Conservation (phyloP, 2,113 vertebrate species). For the Tragelaphus imberbis region DNA sequence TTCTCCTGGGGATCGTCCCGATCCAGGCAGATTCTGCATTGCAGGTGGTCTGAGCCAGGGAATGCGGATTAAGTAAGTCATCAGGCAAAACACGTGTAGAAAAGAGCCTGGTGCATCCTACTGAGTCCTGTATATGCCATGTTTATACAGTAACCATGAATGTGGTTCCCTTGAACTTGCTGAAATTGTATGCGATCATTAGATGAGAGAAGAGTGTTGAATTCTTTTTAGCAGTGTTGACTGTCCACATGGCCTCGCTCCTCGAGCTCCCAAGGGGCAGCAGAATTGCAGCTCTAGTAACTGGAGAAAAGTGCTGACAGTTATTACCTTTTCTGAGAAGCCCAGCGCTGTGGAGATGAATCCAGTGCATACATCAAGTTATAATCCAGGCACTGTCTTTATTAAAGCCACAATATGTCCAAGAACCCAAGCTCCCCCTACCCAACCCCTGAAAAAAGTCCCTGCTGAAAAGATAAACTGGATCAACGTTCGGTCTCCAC, state of each 20-base stretch:
- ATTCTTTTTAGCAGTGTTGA: not conserved
- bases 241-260: not conserved
- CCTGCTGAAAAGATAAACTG: not conserved
- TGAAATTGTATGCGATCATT: not conserved
- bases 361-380: no score
- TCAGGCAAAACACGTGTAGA: not conserved
- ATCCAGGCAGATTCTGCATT: not conserved
- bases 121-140: rapidly evolving
- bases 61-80: not conserved
- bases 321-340: not conserved
- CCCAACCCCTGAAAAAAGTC: not conserved
- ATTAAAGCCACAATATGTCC: not conserved
- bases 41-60: not conserved
- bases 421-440: not conserved
- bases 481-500: not conserved
- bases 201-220: not conserved
- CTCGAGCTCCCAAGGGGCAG: not conserved
- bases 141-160: not conserved
- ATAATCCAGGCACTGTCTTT: not conserved
- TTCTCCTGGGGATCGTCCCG: not conserved
- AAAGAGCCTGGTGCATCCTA: not conserved
- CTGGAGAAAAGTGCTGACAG: not conserved
- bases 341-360: not conserved
- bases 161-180: not conserved
- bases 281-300: not conserved